Conservation (phyloP, 2,797 vertebrate species). For the Cirrhinus mrigala region DNA sequence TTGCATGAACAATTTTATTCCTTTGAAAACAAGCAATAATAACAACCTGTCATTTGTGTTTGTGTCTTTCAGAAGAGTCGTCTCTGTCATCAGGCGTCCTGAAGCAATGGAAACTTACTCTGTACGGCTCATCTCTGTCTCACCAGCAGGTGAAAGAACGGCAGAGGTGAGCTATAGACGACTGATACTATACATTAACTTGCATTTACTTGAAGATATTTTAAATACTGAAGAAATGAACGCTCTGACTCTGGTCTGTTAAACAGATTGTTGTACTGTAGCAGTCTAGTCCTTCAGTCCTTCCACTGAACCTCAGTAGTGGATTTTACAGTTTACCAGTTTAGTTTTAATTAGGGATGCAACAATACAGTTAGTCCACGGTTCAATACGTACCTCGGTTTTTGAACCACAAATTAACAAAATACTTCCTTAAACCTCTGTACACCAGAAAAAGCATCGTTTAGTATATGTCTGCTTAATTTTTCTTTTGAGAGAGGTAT, state of each 20-base stretch:
- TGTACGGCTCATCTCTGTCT: conserved; percentile 92
- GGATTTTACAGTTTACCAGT: background rate
- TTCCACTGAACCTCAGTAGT: background rate
- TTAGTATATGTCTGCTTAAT: too few relatives aligned
- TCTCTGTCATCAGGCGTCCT: conserved; percentile 75
- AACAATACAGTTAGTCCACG: too few relatives aligned
- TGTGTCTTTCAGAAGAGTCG: conserved; percentile 73
- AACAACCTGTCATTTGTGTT: background rate
- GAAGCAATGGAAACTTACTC: conserved; percentile 87
- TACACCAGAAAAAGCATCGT: too few relatives aligned
- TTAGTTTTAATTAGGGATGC: too few relatives aligned
- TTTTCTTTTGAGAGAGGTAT: too few relatives aligned
- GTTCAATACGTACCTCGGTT: too few relatives aligned
- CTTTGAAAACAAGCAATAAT: too few relatives aligned
- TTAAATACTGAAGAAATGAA: background rate
- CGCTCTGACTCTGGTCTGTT: background rate
- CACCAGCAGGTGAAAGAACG: conserved; percentile 83
- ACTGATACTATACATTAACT: background rate
- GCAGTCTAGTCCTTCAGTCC: too few relatives aligned
- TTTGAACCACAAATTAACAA: too few relatives aligned
- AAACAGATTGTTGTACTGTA: background rate
- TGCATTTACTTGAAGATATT: background rate
- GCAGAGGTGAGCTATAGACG: conserved; percentile 76
- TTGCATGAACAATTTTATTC: too few relatives aligned
- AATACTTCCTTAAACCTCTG: too few relatives aligned